Evolutionary conservation across 1,140 invertebrate species (phyloP).

Genomic region (Dreissena rostriformis): DNA sequence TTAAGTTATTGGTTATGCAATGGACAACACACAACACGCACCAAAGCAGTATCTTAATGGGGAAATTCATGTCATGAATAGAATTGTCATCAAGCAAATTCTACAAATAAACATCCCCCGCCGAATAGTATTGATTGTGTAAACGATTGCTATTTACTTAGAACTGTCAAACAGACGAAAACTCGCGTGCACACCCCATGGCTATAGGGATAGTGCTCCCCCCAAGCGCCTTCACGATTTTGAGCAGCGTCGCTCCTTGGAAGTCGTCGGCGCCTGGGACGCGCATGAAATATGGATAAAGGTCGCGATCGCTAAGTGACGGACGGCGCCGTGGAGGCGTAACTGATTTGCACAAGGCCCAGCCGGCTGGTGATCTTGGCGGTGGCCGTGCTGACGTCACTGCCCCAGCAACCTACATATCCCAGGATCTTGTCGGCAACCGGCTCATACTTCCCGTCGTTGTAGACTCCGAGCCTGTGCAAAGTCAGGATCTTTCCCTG

Average conservation of each 20-base stretch:
- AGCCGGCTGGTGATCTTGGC: conserved; percentile 23
- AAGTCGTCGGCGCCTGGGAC: conserved; percentile 23
- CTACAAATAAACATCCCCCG: too few species aligned
- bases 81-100: too few species aligned
- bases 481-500: conserved; percentile 46
- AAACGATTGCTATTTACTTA: too few species aligned
- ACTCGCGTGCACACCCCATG: too few species aligned
- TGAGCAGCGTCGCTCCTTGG: conserved; percentile 30
- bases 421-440: conserved; percentile 42
- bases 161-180: too few species aligned
- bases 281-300: conserved; percentile 41
- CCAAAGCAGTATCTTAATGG: too few species aligned
- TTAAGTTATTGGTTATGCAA: too few species aligned
- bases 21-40: too few species aligned
- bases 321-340: conserved; percentile 39
- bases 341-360: conserved; percentile 32
- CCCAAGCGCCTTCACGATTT: conserved; percentile 5
- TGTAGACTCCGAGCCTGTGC: conserved; percentile 33
- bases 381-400: conserved; percentile 41
- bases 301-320: conserved; percentile 7
- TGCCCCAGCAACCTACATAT: conserved; percentile 39
- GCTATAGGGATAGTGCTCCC: conserved; percentile 17
- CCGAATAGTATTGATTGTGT: too few species aligned
- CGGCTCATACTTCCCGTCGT: conserved; percentile 14
- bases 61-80: too few species aligned